These are phyloP conservation scores for Lordiphosa collinella DNA, from an alignment of 1,140 invertebrate species.

Conservation along the genomic window DNA sequence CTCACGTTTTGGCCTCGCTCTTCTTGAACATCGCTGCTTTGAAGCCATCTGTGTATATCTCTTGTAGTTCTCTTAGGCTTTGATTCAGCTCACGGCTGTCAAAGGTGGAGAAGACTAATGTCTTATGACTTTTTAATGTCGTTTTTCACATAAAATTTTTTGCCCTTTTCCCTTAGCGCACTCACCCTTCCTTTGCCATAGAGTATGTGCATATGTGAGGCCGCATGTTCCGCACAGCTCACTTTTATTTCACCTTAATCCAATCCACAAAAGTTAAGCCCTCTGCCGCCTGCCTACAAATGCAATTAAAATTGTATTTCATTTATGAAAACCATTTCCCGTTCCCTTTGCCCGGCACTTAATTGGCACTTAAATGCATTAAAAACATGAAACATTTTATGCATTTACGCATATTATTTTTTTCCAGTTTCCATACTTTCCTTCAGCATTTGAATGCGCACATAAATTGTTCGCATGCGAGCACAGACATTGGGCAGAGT, in stretches of 20 bases:
- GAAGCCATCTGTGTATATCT: too few species aligned
- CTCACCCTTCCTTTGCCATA: too few species aligned
- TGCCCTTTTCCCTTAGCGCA: too few species aligned
- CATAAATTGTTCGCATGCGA: slow-evolving; percentile 38
- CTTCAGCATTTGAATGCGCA: slow-evolving; percentile 51
- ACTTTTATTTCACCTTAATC: slow-evolving; percentile 30
- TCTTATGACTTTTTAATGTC: too few species aligned
- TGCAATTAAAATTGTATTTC: slow-evolving; percentile 60
- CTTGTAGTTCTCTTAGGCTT: too few species aligned
- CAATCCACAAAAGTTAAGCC: slow-evolving; percentile 52
- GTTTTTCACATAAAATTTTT: too few species aligned
- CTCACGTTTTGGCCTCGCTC: too few species aligned
- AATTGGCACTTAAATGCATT: slow-evolving; percentile 57
- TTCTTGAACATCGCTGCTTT: too few species aligned
- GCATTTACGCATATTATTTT: slow-evolving; percentile 28
- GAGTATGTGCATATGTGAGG: too few species aligned
- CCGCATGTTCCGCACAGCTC: background rate
- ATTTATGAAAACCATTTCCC: slow-evolving; percentile 11
- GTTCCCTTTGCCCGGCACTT: slow-evolving; percentile 29
- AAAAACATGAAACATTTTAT: slow-evolving; percentile 39
- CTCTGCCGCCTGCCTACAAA: slow-evolving; percentile 32
- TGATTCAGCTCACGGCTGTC: too few species aligned
- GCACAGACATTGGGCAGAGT: slow-evolving; percentile 49
- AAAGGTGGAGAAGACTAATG: too few species aligned
- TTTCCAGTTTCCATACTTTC: slow-evolving; percentile 7